Evolutionary conservation across 1,140 invertebrate species (phyloP), one percentile per base, ranked within the genome.

Genomic region (Sipha flava): DNA sequence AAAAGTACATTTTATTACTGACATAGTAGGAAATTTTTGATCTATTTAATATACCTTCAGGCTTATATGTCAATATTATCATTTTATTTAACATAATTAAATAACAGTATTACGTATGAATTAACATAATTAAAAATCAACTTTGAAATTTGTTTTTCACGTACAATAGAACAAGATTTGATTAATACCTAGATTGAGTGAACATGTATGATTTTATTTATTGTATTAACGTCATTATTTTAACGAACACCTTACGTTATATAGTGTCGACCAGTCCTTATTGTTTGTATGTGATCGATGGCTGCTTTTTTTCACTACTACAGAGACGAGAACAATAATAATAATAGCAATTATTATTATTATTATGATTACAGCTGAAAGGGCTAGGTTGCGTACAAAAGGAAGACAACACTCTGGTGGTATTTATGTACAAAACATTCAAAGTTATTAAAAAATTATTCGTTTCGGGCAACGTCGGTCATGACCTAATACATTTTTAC

Each of bases 281-380:
- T 75, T 75, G 49, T 75, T 40, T 75, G 72, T 75, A 54, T 52
- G 72, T 75, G 72, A 75, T 75, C 72, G 72, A 75, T 75, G 72
- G 72, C 72, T 40, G 72, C 34, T 54, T 75, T 29, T 59, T 75
- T 75, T 57, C 52, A 54, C 34, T 43, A 2, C 43, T 37, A 40
- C 23, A 23, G 47, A 75, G 52, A 23, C 12, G 72, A 75, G 72
- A 77, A 77, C 52, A 77, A 77, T 77, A 75, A 70, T 70, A 70
- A 59, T 31, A 31, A 59, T 59, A 59, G 29, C 29, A 70, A 59
- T 59, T 31, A 40, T 66, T 40, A 66, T 40, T 52, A 75, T 59
- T 75, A 57, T 75, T 75, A 57, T 75, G 26, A 75, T 57, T 40
- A 77, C 34, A 29, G 73, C 73, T 43, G 52, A 77, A 77, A 77